Conservation (phyloP, 2,888 invertebrate genomes). For the Dasypolia templi region DNA sequence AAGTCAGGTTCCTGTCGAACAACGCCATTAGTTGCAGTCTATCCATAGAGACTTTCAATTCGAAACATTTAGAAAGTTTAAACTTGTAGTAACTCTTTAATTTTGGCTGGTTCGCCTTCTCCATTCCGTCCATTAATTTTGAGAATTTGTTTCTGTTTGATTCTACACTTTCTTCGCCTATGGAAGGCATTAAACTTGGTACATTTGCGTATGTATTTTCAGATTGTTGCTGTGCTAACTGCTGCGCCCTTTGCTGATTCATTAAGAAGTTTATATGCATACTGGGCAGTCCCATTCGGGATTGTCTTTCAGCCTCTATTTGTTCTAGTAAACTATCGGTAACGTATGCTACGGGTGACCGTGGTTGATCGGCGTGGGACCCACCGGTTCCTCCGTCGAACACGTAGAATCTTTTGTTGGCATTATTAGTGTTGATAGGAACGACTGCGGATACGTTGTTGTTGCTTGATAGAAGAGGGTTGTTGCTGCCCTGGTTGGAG, state of each 20-base stretch:
- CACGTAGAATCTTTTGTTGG: constrained; percentile 87
- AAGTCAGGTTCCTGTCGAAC: constrained; percentile 97
- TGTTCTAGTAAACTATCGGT: constrained; percentile 88
- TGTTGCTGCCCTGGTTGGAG: constrained; percentile 89
- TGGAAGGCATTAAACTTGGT: constrained; percentile 88
- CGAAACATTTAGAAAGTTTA: constrained; percentile 91
- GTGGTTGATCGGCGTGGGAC: constrained; percentile 81
- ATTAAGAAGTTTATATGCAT: constrained; percentile 88
- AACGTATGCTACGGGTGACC: constrained; percentile 87
- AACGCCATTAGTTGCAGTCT: constrained; percentile 97
- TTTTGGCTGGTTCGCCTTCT: constrained; percentile 89
- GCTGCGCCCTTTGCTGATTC: constrained; percentile 83
- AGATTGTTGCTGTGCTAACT: constrained; percentile 78
- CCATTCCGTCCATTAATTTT: constrained; percentile 90
- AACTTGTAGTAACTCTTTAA: constrained; percentile 94
- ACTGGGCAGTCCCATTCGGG: constrained; percentile 87
- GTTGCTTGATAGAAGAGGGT: constrained; percentile 86
- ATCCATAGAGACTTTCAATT: constrained; percentile 97
- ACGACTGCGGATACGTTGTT: constrained; percentile 86
- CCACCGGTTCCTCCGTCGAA: constrained; percentile 85
- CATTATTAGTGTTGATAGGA: constrained; percentile 84
- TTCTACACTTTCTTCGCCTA: constrained; percentile 90
- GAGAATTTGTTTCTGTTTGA: constrained; percentile 90
- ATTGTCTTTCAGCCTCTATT: constrained; percentile 87
- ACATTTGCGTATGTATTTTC: constrained; percentile 80